Percentiles rank a stretch among this genome's conserved stretches.
Conservation (phyloP, 2,113 vertebrate genomes). For the Notechis scutatus region DNA sequence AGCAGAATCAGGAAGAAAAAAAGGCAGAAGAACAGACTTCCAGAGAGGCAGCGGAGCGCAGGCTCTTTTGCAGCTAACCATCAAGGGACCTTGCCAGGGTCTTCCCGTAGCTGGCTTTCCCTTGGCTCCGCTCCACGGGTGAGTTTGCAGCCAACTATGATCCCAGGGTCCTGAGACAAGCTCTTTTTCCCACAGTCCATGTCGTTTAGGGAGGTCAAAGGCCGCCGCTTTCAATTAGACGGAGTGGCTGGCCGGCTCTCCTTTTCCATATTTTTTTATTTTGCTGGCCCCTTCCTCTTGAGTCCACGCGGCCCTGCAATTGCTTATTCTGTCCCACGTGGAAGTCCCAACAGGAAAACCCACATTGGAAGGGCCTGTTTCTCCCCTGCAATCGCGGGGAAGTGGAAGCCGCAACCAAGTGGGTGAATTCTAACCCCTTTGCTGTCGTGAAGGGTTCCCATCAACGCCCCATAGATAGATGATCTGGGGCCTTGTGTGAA, state of each 20-base stretch:
- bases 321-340: background rate
- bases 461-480: background rate
- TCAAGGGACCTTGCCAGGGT: constrained; percentile 4
- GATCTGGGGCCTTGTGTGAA: background rate
- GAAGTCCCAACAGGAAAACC: background rate
- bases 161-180: constrained; percentile 13
- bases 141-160: constrained; percentile 11
- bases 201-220: constrained; percentile 15
- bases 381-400: background rate
- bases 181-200: constrained; percentile 30
- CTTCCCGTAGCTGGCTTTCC: background rate
- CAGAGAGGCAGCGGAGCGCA: background rate
- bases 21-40: rapidly evolving
- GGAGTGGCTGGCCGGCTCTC: background rate
- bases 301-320: background rate
- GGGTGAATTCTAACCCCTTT: background rate
- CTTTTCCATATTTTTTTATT: background rate
- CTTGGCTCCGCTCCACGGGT: constrained; percentile 38
- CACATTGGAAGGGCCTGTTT: too few relatives aligned
- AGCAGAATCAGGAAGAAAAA: background rate
- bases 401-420: background rate
- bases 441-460: background rate
- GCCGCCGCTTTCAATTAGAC: background rate
- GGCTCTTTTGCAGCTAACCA: background rate
- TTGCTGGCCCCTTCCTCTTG: background rate